Evolutionary conservation across 2,797 vertebrate genomes (phyloP), one percentile per base, ranked within the genome.

Genomic region (Microctenopoma steveboyesi): DNA sequence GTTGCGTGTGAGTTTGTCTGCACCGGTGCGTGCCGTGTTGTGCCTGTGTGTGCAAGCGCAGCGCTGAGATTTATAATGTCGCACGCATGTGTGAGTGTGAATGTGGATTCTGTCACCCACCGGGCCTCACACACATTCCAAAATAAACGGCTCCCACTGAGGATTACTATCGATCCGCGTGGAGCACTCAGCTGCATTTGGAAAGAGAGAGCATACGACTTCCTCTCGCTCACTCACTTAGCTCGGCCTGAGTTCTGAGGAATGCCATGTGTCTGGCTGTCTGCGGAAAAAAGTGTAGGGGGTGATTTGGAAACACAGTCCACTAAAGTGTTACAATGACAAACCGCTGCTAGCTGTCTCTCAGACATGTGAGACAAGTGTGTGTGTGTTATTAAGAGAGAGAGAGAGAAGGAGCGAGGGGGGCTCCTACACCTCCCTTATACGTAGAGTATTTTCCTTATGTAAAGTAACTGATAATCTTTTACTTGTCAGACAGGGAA

Each of bases 101-200:
- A 62, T 81, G 86, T 85, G 82, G 79, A 89, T 85, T 80, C 76
- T 88, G 85, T 86, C 90, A 79, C 86, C 86, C 84, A 74, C 72
- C 39, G 82, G 89, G 81, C 87, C 89, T 82, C 86, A 82, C 85
- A 85, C 86, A 84, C 88, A 70, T 86, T 91, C 87, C 83, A 87
- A 91, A 92, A 92, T 89, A 91, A 92, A 91, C 85, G 85, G 85
- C 88, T 89, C 88, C 83, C 82, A 72, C 83, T 37, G 76, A 81
- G 91, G 88, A 92, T 92, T 91, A 83, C 81, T 90, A 93, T 93
- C 73, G 92, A 93, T 92, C 89, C 72, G 51, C 69, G 76, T 74
- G 81, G 81, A 85, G 78, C 76, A 78, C 81, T 88, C 87, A 66
- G 80, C 81, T 80, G 86, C 69, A 68, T 83, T 80, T 73, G 76